Evolutionary conservation across 2,888 invertebrate genomes (phyloP), one percentile per base, ranked within the genome.

Genomic region (Herminia tarsipennalis): DNA sequence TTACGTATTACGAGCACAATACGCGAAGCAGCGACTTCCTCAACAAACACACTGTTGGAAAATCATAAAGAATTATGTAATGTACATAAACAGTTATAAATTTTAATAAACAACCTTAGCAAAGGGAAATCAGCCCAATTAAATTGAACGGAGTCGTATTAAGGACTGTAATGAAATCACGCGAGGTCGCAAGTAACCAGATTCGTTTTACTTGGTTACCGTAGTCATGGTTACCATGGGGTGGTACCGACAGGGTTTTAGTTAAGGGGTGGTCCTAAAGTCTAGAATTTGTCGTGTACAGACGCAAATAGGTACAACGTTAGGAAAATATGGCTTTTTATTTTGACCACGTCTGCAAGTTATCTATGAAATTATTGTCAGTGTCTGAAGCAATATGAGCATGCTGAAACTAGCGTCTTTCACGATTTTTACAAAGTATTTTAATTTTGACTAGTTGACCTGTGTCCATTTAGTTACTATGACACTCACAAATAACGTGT

Each of bases 191-290:
- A 20, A 33, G 27, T 20, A 30, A 32, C 42, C 25, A 34, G 34
- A 41, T 35, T 38, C 39, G 41, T n/a, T 51, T 54, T 62, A 66
- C 56, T 55, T 53, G 56, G 52, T 46, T 50, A 56, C 56, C 14
- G 82, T 83, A 47, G 56, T 63, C 61, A 70, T 73, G 73, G 69
- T 56, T 54, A 71, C 67, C 5, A 22, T 9, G 9, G 14, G 10
- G 13, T 27, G n/a, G 12, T 6, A 20, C 20, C 5, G 20, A 5
- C n/a, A n/a, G n/a, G n/a, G n/a, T n/a, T n/a, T n/a, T 43, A 32
- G 12, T 37, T 45, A 63, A 42, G 1, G 12, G 24, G 22, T 22
- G 28, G 21, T 34, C 12, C 5, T 35, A 37, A 46, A 36, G 10
- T 8, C 13, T 28, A 33, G 24, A 27, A 34, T 46, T 62, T 54